Conservation (phyloP, 2,797 vertebrate species). For the Lateolabrax maculatus region DNA sequence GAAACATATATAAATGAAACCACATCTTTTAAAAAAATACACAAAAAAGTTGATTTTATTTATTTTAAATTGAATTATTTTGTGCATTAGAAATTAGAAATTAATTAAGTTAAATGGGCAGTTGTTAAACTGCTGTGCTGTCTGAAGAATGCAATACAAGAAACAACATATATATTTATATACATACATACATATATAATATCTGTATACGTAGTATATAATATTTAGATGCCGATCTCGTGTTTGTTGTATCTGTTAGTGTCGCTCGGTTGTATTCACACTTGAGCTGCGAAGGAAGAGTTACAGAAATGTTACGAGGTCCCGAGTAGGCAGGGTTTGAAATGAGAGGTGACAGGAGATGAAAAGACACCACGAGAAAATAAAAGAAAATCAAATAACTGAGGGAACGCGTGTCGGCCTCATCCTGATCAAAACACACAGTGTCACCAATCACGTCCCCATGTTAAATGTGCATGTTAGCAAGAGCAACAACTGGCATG, state of each 20-base stretch:
- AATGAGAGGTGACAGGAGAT: not conserved
- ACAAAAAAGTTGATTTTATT: no score
- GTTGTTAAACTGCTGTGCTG: not conserved
- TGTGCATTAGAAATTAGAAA: not conserved
- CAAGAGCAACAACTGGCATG: constrained; percentile 81
- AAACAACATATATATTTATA: not conserved
- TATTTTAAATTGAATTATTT: not conserved
- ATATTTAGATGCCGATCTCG: not conserved
- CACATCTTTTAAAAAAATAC: not conserved
- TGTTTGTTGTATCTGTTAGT: not conserved
- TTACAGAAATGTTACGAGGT: not conserved
- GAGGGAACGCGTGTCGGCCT: constrained; percentile 24
- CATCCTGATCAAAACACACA: constrained; percentile 57
- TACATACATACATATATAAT: not conserved
- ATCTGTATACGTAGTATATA: not conserved
- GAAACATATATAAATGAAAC: not conserved
- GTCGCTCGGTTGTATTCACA: not conserved
- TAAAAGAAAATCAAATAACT: not conserved
- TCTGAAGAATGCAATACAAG: not conserved
- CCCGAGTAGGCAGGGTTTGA: not conserved
- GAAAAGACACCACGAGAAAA: constrained; percentile 3
- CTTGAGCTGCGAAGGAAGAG: not conserved
- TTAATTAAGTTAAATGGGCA: not conserved
- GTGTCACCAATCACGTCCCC: constrained; percentile 50
- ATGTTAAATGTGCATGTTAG: constrained; percentile 73